Base-by-base conservation (phyloP, 1,140 invertebrate species). In the Bombus balteatus region DNA sequence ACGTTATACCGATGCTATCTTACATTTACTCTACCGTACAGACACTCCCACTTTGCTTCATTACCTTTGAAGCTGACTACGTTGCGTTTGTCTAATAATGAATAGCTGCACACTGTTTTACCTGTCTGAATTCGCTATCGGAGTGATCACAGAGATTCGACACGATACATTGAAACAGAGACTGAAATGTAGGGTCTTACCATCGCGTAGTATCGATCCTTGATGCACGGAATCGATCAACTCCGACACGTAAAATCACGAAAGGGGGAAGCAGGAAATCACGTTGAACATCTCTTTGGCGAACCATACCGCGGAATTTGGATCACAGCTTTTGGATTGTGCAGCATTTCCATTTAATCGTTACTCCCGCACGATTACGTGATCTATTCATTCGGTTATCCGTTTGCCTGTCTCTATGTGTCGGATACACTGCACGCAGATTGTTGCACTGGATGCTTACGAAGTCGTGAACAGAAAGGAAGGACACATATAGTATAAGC, bases 281-380 rank as follows among this genome's bases (percentile, higher is more conserved):
- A 3, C 18, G 59, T n/a, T 62, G 9, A 37, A 22, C n/a, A 13
- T 43, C 28, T 37, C 68, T 81, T 57, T 37, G n/a, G 4, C 10
- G 47, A 39, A 65, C 12, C 28, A 15, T 10, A 10, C 22, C n/a
- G 22, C 13, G 47, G 47, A n/a, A 13, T n/a, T 34, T 13, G n/a
- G 5, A 25, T 89, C 87, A 68, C 81, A 79, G 37, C 70, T 47
- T 47, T 47, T 47, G 13, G 43, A 47, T 47, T 65, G 70, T 47
- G 32, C 32, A 65, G 66, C 43, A 77, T 65, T 73, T 47, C 71
- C 70, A 79, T 86, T 39, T 86, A 83, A 89, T 89, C 78, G 78
- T 81, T 84, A 65, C 41, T 53, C 47, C 53, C 47, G 41, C 71
- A 8, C 74, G 73, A 85, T 80, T 87, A 57, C 75, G 32, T n/a